These are phyloP conservation scores for Macrosoma leucophasiata DNA, from an alignment of 2,888 invertebrate genomes.

Conservation along the genomic window DNA sequence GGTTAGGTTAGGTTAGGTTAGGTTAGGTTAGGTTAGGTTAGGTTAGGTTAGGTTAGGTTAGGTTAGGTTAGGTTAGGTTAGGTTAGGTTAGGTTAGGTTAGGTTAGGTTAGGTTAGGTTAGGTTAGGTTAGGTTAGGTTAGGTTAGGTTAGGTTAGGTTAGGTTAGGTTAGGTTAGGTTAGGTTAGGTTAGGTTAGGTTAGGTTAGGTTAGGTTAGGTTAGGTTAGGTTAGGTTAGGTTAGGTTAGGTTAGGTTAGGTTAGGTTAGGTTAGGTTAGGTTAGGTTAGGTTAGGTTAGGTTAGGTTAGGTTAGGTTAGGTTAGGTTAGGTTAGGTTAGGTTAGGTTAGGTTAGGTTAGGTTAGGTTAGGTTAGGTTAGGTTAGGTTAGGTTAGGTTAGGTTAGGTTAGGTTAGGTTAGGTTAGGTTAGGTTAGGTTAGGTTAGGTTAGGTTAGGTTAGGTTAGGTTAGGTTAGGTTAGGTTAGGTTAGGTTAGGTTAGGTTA, in stretches of 20 bases:
- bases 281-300: slow-evolving; percentile 8
- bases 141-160: slow-evolving; percentile 11
- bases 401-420: too few species aligned
- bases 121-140: slow-evolving; percentile 13
- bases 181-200: slow-evolving; percentile 11
- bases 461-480: too few species aligned
- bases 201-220: slow-evolving; percentile 11
- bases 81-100: slow-evolving; percentile 13
- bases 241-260: slow-evolving; percentile 13
- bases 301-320: slow-evolving; percentile 5
- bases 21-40: slow-evolving; percentile 14
- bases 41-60: slow-evolving; percentile 16
- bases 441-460: too few species aligned
- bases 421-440: too few species aligned
- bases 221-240: slow-evolving; percentile 11
- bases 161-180: slow-evolving; percentile 11
- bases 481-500: too few species aligned
- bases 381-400: slow-evolving; percentile 18
- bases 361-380: too few species aligned
- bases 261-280: slow-evolving; percentile 5
- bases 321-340: slow-evolving; percentile 7
- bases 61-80: slow-evolving; percentile 15
- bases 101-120: slow-evolving; percentile 16
- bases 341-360: slow-evolving; percentile 13
- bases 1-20: slow-evolving; percentile 22